phyloP scores from a whole-genome alignment of 1,140 invertebrate genomes.

The Tetranychus urticae region DNA sequence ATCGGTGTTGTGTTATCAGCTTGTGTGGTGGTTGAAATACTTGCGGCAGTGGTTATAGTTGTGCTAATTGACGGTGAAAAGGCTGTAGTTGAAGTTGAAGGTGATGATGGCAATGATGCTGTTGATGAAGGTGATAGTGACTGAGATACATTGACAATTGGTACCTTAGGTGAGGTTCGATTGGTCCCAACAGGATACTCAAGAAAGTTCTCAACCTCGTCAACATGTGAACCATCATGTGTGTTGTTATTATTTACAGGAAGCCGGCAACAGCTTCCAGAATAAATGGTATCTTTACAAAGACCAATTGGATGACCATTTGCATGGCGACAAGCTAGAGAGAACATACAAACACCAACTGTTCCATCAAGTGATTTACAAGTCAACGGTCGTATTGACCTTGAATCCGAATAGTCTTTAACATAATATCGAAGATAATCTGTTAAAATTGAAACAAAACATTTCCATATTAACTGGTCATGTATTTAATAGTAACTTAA shows the following conservation, averaged over 20 bases:
- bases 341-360: slow-evolving; percentile 12
- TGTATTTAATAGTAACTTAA: too few relatives aligned
- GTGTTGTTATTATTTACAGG: slow-evolving; percentile 13
- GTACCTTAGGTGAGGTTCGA: slow-evolving; percentile 10
- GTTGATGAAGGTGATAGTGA: slow-evolving; percentile 29
- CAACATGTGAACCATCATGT: slow-evolving; percentile 15
- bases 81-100: slow-evolving; percentile 34
- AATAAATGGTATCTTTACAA: slow-evolving; percentile 73
- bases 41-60: slow-evolving; percentile 13
- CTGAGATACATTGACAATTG: slow-evolving; percentile 7
- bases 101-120: slow-evolving; percentile 23
- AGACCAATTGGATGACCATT: slow-evolving; percentile 71
- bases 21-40: slow-evolving; percentile 15
- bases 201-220: slow-evolving; percentile 9
- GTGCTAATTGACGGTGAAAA: slow-evolving; percentile 16
- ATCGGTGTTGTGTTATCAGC: slow-evolving; percentile 12
- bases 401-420: not conserved
- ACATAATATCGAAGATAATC: not conserved
- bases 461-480: too few relatives aligned
- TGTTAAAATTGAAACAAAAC: too few relatives aligned
- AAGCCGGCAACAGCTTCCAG: slow-evolving; percentile 55
- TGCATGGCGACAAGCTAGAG: slow-evolving; percentile 60
- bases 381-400: not conserved
- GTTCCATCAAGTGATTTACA: not conserved
- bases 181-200: not conserved